Evolutionary conservation across 2,888 invertebrate species (phyloP).

Genomic region (Syrphus vitripennis): DNA sequence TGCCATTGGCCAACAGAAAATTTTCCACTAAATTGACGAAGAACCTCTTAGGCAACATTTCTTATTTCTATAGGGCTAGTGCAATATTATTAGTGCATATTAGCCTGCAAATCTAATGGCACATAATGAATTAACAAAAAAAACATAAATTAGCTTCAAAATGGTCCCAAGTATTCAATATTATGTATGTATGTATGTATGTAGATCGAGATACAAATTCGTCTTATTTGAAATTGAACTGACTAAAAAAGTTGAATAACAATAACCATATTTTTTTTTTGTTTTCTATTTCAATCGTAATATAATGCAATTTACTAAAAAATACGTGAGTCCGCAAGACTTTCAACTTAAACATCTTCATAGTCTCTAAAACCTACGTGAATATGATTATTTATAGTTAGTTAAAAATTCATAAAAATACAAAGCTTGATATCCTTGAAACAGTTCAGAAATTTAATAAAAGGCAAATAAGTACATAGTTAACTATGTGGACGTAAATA

Average conservation of each 20-base stretch:
- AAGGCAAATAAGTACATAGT: slow-evolving; percentile 1
- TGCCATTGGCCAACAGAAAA: too few relatives aligned
- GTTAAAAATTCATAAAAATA: not conserved
- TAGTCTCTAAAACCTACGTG: not conserved
- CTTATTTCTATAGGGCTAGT: too few relatives aligned
- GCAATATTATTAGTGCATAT: too few relatives aligned
- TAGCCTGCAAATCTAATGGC: too few relatives aligned
- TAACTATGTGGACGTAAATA: too few relatives aligned
- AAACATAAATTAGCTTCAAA: too few relatives aligned
- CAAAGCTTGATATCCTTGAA: slow-evolving; percentile 32
- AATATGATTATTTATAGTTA: not conserved
- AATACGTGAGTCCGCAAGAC: not conserved
- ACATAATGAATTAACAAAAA: too few relatives aligned
- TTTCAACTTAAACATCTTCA: not conserved
- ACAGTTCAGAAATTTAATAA: not conserved
- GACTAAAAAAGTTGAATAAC: not conserved
- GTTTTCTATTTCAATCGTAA: not conserved
- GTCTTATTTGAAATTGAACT: not conserved
- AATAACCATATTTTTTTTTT: not conserved
- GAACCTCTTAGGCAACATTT: too few relatives aligned
- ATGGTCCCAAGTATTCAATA: too few relatives aligned
- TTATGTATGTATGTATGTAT: too few relatives aligned
- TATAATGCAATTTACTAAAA: not conserved
- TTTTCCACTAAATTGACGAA: too few relatives aligned
- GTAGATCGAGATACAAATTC: not conserved